A percentile compares a stretch with the other conserved stretches of the same genome.
Conservation (phyloP, 2,797 vertebrate genomes). For the Takifugu rubripes region DNA sequence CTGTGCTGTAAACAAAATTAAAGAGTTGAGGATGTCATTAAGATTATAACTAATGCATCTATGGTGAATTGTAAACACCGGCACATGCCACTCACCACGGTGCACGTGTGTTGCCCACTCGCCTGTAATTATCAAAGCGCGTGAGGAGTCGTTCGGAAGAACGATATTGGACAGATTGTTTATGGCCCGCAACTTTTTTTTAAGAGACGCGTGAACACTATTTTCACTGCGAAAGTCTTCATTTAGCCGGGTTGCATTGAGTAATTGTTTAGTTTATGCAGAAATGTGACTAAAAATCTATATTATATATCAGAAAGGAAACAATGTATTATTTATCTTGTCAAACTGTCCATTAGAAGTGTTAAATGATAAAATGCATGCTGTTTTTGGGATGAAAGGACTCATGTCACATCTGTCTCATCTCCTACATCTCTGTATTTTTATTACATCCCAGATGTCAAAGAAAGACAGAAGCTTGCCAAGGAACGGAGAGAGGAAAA, state of each 20-base stretch:
- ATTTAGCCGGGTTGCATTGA: too few species aligned
- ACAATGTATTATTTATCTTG: too few species aligned
- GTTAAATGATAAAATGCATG: not conserved
- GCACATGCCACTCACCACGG: slow-evolving; percentile 19
- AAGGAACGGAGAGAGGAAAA: slow-evolving; percentile 91
- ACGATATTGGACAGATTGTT: slow-evolving; percentile 45
- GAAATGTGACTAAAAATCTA: too few species aligned
- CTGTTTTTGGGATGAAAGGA: not conserved
- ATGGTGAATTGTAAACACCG: slow-evolving; percentile 23
- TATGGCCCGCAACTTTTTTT: slow-evolving; percentile 6
- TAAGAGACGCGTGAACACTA: too few species aligned
- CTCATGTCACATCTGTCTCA: slow-evolving; percentile 3
- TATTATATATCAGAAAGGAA: too few species aligned
- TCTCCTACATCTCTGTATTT: slow-evolving; percentile 8
- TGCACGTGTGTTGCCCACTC: slow-evolving; percentile 27
- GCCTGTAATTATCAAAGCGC: slow-evolving; percentile 72
- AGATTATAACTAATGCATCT: slow-evolving; percentile 27
- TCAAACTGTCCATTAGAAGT: too few species aligned
- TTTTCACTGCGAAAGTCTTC: too few species aligned
- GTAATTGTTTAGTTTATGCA: too few species aligned
- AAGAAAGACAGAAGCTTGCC: slow-evolving; percentile 89
- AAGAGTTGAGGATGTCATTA: not conserved
- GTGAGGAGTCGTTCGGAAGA: slow-evolving; percentile 50
- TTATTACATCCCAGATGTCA: slow-evolving; percentile 70
- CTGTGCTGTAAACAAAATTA: too few species aligned